These are phyloP conservation scores for Ophioderma brevispina DNA, from an alignment of 35 echinoderm and acorn worm genomes.

Conservation along the genomic window DNA sequence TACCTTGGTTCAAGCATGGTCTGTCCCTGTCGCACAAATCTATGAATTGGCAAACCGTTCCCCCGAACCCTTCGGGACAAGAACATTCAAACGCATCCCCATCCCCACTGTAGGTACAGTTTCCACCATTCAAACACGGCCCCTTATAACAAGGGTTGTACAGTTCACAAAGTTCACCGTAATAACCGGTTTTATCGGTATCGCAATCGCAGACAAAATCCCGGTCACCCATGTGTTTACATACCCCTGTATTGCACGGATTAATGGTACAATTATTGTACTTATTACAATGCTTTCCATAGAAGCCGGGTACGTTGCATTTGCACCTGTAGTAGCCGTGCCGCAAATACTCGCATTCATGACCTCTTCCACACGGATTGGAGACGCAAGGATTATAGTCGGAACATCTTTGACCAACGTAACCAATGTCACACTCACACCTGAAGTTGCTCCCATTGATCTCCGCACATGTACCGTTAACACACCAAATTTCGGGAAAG, in stretches of 20 bases:
- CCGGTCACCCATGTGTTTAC: neutral
- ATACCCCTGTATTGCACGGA: neutral
- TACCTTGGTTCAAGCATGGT: neutral
- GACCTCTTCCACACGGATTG: neutral
- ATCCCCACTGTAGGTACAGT: neutral
- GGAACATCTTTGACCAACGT: neutral
- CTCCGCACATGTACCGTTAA: neutral
- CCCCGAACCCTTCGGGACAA: neutral
- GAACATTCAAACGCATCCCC: neutral
- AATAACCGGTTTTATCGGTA: neutral
- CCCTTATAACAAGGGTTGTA: neutral
- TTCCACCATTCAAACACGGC: neutral
- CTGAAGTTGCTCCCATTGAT: neutral
- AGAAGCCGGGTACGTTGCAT: neutral
- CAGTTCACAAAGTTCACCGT: neutral
- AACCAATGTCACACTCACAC: neutral
- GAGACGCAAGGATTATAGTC: neutral
- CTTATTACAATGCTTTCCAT: neutral
- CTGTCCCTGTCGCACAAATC: neutral
- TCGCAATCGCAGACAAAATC: neutral
- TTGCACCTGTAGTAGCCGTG: neutral
- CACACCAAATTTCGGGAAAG: neutral
- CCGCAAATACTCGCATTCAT: neutral
- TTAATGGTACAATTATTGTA: neutral
- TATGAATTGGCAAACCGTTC: neutral